A percentile compares a stretch with the other conserved stretches of the same genome.
phyloP scores from a whole-genome alignment of 2,113 vertebrate genomes.

The Mesoclemmys tuberculata region DNA sequence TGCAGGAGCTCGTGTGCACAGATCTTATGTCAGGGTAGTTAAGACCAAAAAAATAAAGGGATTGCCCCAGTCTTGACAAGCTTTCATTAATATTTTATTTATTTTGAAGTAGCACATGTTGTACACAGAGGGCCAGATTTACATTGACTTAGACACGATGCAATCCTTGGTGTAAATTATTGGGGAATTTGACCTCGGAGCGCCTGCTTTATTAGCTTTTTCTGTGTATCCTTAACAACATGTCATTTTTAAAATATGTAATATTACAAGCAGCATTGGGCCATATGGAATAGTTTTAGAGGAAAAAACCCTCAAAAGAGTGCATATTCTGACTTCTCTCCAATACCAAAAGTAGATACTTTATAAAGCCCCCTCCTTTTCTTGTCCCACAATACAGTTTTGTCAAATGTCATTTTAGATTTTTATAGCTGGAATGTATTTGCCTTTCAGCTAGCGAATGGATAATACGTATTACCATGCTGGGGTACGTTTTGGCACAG shows the following conservation, averaged over 20 bases:
- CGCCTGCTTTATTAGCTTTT: background rate
- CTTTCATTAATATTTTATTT: background rate
- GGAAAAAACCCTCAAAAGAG: background rate
- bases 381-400: background rate
- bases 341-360: background rate
- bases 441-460: constrained; percentile 7
- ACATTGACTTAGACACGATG: background rate
- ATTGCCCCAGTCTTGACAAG: background rate
- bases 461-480: background rate
- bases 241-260: background rate
- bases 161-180: background rate
- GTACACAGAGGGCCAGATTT: background rate
- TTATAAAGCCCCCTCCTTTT: background rate
- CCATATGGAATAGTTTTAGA: constrained; percentile 3
- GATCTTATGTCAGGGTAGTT: background rate
- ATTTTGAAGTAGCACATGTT: background rate
- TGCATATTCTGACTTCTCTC: background rate
- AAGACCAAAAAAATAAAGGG: background rate
- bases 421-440: constrained; percentile 16
- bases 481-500: background rate
- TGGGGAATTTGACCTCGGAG: background rate
- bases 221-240: background rate
- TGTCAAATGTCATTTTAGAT: constrained; percentile 24
- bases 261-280: background rate
- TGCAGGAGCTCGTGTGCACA: background rate